phyloP scores from a whole-genome alignment of 37 sponge, comb jelly and placozoan species.

The Agelas oroides region DNA sequence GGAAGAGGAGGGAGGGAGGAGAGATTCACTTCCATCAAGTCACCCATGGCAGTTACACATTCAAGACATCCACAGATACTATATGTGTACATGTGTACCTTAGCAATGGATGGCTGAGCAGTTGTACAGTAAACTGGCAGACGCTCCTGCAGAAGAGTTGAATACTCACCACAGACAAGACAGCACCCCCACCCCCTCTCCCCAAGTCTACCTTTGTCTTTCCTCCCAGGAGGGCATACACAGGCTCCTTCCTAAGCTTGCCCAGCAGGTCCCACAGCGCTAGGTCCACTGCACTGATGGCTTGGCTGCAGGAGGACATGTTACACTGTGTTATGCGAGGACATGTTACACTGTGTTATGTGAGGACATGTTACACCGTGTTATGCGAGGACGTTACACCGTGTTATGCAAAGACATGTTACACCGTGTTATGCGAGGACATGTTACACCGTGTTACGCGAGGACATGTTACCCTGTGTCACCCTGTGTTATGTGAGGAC shows the following conservation, averaged over 20 bases:
- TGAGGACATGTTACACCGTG: no score
- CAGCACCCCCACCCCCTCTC: not conserved
- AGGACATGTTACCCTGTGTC: not conserved
- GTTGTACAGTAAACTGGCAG: conserved; percentile 82
- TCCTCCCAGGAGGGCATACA: conserved; percentile 85
- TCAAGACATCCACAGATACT: no score
- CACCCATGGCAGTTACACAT: no score
- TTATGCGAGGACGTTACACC: not conserved
- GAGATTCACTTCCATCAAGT: no score
- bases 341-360: no score
- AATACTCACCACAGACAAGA: no score
- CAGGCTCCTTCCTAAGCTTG: conserved; percentile 80
- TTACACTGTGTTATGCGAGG: not conserved
- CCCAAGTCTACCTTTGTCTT: conserved; percentile 77
- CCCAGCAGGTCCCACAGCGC: conserved; percentile 94
- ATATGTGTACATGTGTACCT: conserved; percentile 37
- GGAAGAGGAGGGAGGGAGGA: no score
- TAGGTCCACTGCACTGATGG: conserved; percentile 92
- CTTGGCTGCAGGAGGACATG: conserved; percentile 54
- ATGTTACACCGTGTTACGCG: no score
- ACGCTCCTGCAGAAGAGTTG: conserved; percentile 29
- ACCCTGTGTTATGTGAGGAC: no score
- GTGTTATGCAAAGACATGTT: no score
- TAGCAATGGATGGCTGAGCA: conserved; percentile 69
- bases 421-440: no score